A percentile compares a stretch with the other conserved stretches of the same genome.
phyloP scores from a whole-genome alignment of 2,113 vertebrate species.

The Motacilla tschutschensis region DNA sequence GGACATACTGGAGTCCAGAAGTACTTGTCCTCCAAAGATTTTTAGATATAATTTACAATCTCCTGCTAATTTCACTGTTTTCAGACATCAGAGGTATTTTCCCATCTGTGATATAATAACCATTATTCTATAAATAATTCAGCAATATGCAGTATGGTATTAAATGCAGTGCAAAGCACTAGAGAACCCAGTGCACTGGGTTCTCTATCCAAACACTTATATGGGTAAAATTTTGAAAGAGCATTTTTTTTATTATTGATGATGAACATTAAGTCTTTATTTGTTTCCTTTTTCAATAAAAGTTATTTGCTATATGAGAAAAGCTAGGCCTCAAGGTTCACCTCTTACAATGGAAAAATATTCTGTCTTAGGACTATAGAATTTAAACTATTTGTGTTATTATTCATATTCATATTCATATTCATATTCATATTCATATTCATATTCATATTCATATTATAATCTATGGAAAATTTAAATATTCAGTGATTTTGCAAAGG shows the following conservation, averaged over 20 bases:
- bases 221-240: not conserved
- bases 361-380: not conserved
- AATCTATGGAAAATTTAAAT: not conserved
- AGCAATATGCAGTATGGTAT: not conserved
- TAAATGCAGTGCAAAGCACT: not conserved
- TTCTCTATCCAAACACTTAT: not conserved
- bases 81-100: not conserved
- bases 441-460: too few relatives aligned
- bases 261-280: not conserved
- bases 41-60: not conserved
- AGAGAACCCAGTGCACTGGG: not conserved
- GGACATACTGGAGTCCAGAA: not conserved
- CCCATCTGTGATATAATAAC: fast-evolving
- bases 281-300: not conserved
- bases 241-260: not conserved
- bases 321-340: not conserved
- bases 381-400: not conserved
- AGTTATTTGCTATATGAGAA: not conserved
- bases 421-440: too few relatives aligned
- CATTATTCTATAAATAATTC: not conserved
- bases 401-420: too few relatives aligned
- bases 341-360: not conserved
- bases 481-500: not conserved
- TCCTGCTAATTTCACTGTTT: not conserved
- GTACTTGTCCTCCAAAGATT: not conserved